Conservation (phyloP, 2,113 vertebrate species). For the Mohoua ochrocephala region DNA sequence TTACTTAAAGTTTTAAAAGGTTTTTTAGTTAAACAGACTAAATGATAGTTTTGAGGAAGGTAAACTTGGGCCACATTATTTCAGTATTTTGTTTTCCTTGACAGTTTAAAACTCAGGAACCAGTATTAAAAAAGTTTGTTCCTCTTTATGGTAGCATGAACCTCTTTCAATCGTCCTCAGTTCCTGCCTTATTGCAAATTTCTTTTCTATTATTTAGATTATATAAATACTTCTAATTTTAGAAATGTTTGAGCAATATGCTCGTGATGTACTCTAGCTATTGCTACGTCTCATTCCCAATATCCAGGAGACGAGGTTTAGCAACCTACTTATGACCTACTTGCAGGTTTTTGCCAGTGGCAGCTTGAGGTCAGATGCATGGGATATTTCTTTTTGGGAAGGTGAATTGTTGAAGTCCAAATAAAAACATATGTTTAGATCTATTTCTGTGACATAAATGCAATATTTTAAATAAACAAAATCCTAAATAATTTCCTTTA, state of each 20-base stretch:
- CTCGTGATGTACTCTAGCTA: background rate
- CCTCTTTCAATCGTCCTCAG: accelerated
- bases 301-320: background rate
- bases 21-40: background rate
- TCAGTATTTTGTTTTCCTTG: background rate
- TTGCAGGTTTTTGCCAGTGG: background rate
- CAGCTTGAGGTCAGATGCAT: background rate
- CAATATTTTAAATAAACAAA: background rate
- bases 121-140: background rate
- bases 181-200: background rate
- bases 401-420: background rate
- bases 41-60: background rate
- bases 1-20: background rate
- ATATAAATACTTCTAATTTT: background rate
- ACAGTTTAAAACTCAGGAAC: background rate
- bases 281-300: background rate
- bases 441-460: background rate
- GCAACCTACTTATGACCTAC: background rate
- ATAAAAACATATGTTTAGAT: background rate
- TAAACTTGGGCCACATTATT: background rate
- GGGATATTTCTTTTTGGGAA: background rate
- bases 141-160: background rate
- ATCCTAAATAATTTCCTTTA: background rate
- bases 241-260: background rate
- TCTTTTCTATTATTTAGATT: background rate